Conservation (phyloP, 2,888 invertebrate genomes). For the Crocallis elinguaria region DNA sequence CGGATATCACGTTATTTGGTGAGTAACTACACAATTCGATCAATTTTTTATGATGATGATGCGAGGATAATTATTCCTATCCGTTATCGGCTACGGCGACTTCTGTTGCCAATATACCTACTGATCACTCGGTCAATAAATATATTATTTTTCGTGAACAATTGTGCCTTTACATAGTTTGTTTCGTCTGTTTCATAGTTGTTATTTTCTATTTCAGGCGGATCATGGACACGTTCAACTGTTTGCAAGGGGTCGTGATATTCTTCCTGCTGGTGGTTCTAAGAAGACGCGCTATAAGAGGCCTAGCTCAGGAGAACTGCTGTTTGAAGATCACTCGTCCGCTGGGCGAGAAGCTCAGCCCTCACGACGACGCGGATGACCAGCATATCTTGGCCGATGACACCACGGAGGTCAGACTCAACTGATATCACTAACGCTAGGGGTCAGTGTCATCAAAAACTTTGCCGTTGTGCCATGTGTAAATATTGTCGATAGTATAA, state of each 20-base stretch:
- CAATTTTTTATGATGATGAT: no score
- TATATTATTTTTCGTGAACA: no score
- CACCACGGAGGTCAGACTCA: constrained; percentile 75
- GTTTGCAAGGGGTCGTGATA: constrained; percentile 87
- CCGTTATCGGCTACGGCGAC: no score
- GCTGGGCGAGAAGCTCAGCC: constrained; percentile 67
- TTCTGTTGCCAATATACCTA: no score
- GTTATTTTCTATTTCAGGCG: constrained; percentile 68
- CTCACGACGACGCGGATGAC: constrained; percentile 72
- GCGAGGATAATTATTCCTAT: no score
- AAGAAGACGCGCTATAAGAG: constrained; percentile 81
- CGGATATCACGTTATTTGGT: constrained; percentile 71
- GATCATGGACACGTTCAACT: constrained; percentile 86
- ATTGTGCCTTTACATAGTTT: no score
- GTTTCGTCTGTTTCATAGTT: no score
- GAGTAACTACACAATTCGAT: constrained; percentile 43
- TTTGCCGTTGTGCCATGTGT: constrained; percentile 9
- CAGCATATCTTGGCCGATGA: constrained; percentile 70
- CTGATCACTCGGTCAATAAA: no score
- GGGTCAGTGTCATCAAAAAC: neutral
- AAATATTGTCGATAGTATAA: no score
- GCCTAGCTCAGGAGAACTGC: constrained; percentile 72
- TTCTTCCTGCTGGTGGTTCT: constrained; percentile 86
- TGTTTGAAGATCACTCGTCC: constrained; percentile 61
- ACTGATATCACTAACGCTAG: no score